A percentile compares a stretch with the other conserved stretches of the same genome.
phyloP scores from a whole-genome alignment of 2,888 invertebrate genomes.

The Brachylomia viminalis region DNA sequence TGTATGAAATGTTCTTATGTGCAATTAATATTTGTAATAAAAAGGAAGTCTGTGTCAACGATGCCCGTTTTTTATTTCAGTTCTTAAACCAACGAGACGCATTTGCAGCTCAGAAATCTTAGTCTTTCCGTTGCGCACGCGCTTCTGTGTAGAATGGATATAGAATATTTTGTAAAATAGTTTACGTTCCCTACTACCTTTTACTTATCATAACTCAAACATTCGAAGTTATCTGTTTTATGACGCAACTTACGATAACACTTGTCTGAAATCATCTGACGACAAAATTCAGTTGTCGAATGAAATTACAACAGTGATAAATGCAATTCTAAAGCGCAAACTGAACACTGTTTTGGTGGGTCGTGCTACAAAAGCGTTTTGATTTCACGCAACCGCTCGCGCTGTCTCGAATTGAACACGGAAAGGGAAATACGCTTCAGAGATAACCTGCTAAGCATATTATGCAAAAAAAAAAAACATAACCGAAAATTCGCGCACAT shows the following conservation, averaged over 20 bases:
- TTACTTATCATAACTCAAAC: neutral
- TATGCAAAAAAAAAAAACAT: neutral
- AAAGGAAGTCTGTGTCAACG: conserved; percentile 84
- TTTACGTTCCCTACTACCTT: too few relatives aligned
- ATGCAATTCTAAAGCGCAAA: neutral
- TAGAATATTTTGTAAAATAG: neutral
- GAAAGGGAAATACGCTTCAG: neutral
- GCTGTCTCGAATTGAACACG: neutral
- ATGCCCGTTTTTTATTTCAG: conserved; percentile 69
- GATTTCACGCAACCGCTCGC: neutral
- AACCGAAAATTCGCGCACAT: conserved; percentile 31
- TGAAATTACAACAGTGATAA: neutral
- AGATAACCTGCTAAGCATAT: neutral
- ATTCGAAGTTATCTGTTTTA: neutral
- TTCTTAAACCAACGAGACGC: neutral
- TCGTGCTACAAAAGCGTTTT: neutral
- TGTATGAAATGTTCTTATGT: conserved; percentile 89
- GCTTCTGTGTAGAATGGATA: neutral
- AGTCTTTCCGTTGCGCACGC: too few relatives aligned
- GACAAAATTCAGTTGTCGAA: neutral
- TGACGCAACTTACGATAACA: neutral
- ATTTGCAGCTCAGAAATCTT: neutral
- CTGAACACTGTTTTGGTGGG: neutral
- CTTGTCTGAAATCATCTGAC: neutral
- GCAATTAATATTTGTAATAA: conserved; percentile 90